Evolutionary conservation across 1,140 invertebrate species (phyloP), one percentile per base, ranked within the genome.

Genomic region (Bombus terrestris): DNA sequence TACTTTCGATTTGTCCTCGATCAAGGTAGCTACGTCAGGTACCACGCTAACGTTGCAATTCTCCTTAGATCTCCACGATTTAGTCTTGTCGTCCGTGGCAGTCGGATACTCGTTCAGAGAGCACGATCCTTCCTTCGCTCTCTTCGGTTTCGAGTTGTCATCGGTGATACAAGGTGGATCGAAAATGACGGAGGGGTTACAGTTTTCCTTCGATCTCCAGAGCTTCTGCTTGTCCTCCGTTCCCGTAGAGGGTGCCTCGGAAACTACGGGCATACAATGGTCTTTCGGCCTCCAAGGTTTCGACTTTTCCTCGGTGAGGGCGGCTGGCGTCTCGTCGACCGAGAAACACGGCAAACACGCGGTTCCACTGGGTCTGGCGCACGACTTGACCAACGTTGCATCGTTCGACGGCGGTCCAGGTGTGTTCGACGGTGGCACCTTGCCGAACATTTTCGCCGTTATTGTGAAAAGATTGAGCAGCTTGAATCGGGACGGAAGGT

Each of bases 381-480:
- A 86, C 39, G 78, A 28, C 59, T 80, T 87, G 41, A 64, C 69
- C 28, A 83, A 64, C 68, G 81, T 75, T 35, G 64, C 74, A 37
- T 74, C 32, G 81, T n/a, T 80, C 43, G 77, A 77, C 4, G 91
- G 91, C 41, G 93, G 92, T 35, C 92, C 93, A 13, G 93, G 91
- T 18, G 88, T 90, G 74, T 92, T 94, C 72, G 91, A 89, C 41
- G 92, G 87, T 41, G 94, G 92, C 83, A 94, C 92, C 86, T 95
- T 95, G 73, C 94, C 94, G 81, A 95, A 94, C 95, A 95, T 95
- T 78, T 89, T 93, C 85, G 74, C 80, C 66, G 85, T 87, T 90
- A 90, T 90, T 80, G 82, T 79, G 79, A 69, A 81, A 6, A 41
- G 39, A 43, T 84, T 47, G 87, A 77, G 37, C 69, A 39, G 78